Conservation (phyloP, 1,140 invertebrate species). For the Laupala kohalensis region DNA sequence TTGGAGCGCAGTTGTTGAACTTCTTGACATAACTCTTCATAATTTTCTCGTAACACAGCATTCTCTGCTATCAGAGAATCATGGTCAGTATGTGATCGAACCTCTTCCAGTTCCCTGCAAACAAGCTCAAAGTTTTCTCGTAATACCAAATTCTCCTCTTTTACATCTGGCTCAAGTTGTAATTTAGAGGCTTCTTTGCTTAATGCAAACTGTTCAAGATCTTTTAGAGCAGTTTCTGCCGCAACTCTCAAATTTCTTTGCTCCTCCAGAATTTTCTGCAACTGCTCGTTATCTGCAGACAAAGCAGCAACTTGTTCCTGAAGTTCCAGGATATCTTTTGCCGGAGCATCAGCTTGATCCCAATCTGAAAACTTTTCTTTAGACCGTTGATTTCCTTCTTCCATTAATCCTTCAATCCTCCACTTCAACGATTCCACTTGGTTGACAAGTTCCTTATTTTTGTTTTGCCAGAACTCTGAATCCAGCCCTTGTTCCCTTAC, state of each 20-base stretch:
- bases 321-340: conserved; percentile 6
- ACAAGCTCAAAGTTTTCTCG: background rate
- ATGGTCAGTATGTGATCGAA: background rate
- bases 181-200: background rate
- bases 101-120: background rate
- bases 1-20: background rate
- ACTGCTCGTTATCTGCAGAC: conserved; percentile 7
- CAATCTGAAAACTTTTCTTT: background rate
- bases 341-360: background rate
- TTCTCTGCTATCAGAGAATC: background rate
- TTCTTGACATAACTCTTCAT: background rate
- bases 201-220: background rate
- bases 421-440: conserved; percentile 27
- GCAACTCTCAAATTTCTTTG: conserved; percentile 4
- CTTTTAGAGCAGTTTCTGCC: conserved; percentile 1
- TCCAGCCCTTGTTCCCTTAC: conserved; percentile 71
- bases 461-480: conserved; percentile 48
- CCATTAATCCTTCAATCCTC: conserved; percentile 34
- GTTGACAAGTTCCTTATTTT: conserved; percentile 53
- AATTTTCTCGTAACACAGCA: background rate
- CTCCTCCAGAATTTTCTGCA: conserved; percentile 3
- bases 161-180: background rate
- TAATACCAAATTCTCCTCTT: background rate
- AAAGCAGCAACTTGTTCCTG: conserved; percentile 16
- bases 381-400: conserved; percentile 31